These are phyloP conservation scores for Nemotelus nigrinus DNA, from an alignment of 2,888 invertebrate species.

Conservation along the genomic window DNA sequence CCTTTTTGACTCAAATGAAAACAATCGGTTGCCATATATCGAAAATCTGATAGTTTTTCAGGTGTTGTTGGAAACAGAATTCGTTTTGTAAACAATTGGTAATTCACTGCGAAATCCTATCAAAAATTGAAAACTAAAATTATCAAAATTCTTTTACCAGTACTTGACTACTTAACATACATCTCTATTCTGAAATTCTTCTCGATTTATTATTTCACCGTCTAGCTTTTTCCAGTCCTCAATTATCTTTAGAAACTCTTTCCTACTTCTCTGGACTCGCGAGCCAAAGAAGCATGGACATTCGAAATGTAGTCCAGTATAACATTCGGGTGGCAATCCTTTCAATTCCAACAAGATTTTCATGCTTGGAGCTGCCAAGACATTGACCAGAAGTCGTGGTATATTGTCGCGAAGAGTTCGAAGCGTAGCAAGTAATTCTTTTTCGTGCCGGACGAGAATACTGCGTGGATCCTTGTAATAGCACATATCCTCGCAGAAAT, in stretches of 20 bases:
- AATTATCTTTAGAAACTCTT: conserved; percentile 66
- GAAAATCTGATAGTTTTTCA: conserved; percentile 65
- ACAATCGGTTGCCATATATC: conserved; percentile 70
- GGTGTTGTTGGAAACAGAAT: conserved; percentile 62
- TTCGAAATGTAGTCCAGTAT: conserved; percentile 64
- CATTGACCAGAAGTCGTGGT: conserved; percentile 70
- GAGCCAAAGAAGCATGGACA: conserved; percentile 70
- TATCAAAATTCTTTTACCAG: not conserved
- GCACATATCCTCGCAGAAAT: conserved; percentile 71
- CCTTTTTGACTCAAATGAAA: conserved; percentile 73
- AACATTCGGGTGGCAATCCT: conserved; percentile 64
- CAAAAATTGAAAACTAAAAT: not conserved
- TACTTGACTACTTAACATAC: not conserved
- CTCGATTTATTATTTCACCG: conserved; percentile 64
- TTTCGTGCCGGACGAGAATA: conserved; percentile 65
- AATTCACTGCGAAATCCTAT: conserved; percentile 70
- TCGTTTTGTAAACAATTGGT: conserved; percentile 67
- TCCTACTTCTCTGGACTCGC: conserved; percentile 56
- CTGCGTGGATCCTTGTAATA: conserved; percentile 63
- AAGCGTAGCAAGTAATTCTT: conserved; percentile 64
- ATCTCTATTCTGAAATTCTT: conserved; percentile 62
- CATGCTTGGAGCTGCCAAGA: conserved; percentile 68
- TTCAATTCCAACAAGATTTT: conserved; percentile 62
- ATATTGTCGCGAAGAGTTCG: conserved; percentile 68
- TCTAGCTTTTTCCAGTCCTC: conserved; percentile 68